Conservation (phyloP, 2,113 vertebrate genomes). For the Pseudopipra pipra region DNA sequence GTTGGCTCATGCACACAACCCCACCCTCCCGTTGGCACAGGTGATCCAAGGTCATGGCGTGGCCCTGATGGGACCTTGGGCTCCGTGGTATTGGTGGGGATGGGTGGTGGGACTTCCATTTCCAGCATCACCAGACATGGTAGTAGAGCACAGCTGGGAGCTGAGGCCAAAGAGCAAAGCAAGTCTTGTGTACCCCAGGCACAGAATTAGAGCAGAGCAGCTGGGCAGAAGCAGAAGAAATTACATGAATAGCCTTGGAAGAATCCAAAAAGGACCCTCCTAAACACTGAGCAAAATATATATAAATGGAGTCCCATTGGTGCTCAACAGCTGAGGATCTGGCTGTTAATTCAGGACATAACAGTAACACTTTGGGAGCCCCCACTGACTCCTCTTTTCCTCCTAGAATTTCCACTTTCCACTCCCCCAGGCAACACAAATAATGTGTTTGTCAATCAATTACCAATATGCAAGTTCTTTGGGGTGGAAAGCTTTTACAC, state of each 20-base stretch:
- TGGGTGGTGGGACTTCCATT: not conserved
- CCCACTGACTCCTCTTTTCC: not conserved
- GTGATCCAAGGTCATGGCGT: not conserved
- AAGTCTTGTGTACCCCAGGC: not conserved
- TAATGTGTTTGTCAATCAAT: not conserved
- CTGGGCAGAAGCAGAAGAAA: not conserved
- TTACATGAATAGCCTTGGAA: not conserved
- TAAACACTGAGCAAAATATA: not conserved
- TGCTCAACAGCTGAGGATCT: not conserved
- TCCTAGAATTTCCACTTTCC: not conserved
- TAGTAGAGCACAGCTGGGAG: not conserved
- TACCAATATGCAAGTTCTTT: not conserved
- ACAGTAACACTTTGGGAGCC: not conserved
- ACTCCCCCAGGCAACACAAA: not conserved
- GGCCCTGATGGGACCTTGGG: accelerated
- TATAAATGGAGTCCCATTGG: not conserved
- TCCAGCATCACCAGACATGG: not conserved
- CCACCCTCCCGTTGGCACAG: not conserved
- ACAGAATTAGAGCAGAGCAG: not conserved
- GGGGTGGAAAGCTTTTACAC: not conserved
- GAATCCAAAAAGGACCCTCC: not conserved
- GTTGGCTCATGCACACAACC: not conserved
- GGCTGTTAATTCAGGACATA: not conserved
- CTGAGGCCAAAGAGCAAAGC: not conserved
- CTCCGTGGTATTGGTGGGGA: not conserved